Evolutionary conservation across 2,113 vertebrate species (phyloP).

Genomic region (Sprattus sprattus): DNA sequence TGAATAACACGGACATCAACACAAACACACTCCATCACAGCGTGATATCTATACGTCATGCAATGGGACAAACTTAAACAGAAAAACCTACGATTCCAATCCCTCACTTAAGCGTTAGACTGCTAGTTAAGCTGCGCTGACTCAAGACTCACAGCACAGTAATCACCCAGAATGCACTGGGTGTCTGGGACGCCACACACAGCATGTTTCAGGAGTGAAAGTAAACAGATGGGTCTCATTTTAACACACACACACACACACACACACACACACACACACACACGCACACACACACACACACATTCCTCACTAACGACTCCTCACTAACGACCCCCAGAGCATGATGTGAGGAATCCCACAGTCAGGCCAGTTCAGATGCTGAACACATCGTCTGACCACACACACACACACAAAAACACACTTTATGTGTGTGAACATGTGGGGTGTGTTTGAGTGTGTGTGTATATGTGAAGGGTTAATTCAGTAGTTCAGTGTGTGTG

Average conservation of each 20-base stretch:
- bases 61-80: background rate
- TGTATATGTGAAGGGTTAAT: background rate
- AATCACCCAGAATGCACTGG: background rate
- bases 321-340: background rate
- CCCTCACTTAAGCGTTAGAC: background rate
- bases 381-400: background rate
- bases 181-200: background rate
- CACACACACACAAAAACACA: no score
- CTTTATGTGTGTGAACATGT: no score
- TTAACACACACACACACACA: no score
- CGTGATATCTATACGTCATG: background rate
- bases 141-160: background rate
- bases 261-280: no score
- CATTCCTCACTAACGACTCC: no score
- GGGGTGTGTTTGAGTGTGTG: no score
- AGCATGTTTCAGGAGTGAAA: background rate
- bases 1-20: background rate
- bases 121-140: background rate
- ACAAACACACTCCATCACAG: background rate
- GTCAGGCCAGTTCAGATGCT: background rate
- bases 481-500: background rate
- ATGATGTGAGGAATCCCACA: background rate
- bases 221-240: constrained; percentile 7
- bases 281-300: no score
- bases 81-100: background rate